Percentiles rank a stretch among this genome's conserved stretches.
phyloP scores from a whole-genome alignment of 2,888 invertebrate genomes.

The Oscheius sp. region DNA sequence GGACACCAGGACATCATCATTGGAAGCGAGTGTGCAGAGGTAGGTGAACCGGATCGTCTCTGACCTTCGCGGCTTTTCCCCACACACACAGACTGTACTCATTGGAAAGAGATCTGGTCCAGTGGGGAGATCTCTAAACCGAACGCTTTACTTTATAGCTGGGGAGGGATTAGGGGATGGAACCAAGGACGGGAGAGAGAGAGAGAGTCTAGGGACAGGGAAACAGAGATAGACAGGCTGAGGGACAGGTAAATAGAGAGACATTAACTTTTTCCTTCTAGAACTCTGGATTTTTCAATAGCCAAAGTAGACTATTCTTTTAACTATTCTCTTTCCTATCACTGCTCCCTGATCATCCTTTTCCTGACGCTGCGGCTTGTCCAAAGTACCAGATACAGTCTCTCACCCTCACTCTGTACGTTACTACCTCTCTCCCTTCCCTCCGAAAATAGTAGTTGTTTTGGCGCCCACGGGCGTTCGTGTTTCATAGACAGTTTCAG shows the following conservation, averaged over 20 bases:
- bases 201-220: too few species aligned
- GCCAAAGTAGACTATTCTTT: too few species aligned
- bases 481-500: conserved; percentile 29
- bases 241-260: too few species aligned
- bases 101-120: background rate
- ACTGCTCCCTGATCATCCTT: background rate
- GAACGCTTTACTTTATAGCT: too few species aligned
- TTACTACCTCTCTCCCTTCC: background rate
- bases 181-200: too few species aligned
- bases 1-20: conserved; percentile 73
- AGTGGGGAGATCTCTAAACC: background rate
- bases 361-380: background rate
- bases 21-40: conserved; percentile 72
- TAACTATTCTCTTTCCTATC: background rate
- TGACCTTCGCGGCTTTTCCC: conserved; percentile 2
- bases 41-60: conserved; percentile 28
- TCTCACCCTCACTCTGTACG: background rate
- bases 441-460: conserved; percentile 28
- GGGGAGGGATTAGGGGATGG: too few species aligned
- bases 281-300: too few species aligned
- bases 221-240: too few species aligned
- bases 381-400: background rate
- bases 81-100: background rate
- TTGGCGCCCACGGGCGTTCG: conserved; percentile 16
- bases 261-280: too few species aligned